Percentiles rank a stretch among this genome's conserved stretches.
These are phyloP conservation scores for pig (Sus scrofa) DNA, from an alignment of 2,113 vertebrate species.

Conservation along the genomic window T2T-Sscrofa CM000818.6:38880001-38880500, in stretches of 20 bases:
- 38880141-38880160: slow-evolving; percentile 71
- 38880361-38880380: slow-evolving; percentile 21
- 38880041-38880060: neutral
- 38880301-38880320: neutral
- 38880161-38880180: neutral
- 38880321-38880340: neutral
- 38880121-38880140: slow-evolving; percentile 29
- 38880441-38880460: neutral
- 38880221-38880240: neutral
- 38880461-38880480: no score
- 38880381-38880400: neutral
- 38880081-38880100: slow-evolving; percentile 52
- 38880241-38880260: neutral
- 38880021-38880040: slow-evolving; percentile 69
- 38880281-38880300: neutral
- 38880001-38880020: slow-evolving; percentile 66
- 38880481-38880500: no score
- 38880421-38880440: neutral
- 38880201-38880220: neutral
- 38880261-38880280: neutral
- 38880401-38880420: neutral
- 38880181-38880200: neutral
- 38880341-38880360: neutral
- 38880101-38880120: slow-evolving; percentile 14
- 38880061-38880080: neutral